Percentiles rank a stretch among this genome's conserved stretches.
These are phyloP conservation scores for Steinernema hermaphroditum DNA, from an alignment of 2,888 invertebrate species.

Conservation along the genomic window DNA sequence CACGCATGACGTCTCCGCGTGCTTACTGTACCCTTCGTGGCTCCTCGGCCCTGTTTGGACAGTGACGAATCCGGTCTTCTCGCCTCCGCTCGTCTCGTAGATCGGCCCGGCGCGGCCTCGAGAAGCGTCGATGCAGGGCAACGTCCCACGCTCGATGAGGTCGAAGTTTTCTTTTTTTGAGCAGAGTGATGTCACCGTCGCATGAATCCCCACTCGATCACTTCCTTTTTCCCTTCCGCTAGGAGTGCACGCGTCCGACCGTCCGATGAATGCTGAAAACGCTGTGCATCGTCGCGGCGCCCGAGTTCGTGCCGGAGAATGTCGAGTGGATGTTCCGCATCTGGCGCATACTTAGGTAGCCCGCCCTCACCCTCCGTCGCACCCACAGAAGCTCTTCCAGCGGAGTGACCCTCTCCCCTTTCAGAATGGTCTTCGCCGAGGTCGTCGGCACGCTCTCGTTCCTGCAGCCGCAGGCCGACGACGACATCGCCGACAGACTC, in stretches of 20 bases:
- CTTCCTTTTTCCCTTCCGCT: slow-evolving; percentile 1
- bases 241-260: background rate
- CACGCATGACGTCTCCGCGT: background rate
- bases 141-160: slow-evolving; percentile 22
- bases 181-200: slow-evolving; percentile 19
- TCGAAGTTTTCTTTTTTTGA: slow-evolving; percentile 7
- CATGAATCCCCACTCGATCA: background rate
- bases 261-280: background rate
- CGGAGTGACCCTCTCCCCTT: background rate
- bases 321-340: slow-evolving; percentile 18
- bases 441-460: slow-evolving; percentile 65
- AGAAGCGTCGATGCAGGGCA: background rate
- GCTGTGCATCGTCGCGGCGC: background rate
- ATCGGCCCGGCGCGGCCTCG: background rate
- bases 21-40: background rate
- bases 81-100: slow-evolving; percentile 13
- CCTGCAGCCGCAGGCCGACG: slow-evolving; percentile 61
- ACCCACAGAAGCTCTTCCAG: background rate
- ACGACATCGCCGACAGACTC: slow-evolving; percentile 68
- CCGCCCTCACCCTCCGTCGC: too few species aligned
- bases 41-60: background rate
- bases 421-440: slow-evolving; percentile 65
- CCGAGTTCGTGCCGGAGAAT: slow-evolving; percentile 12
- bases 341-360: slow-evolving; percentile 16
- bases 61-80: slow-evolving; percentile 22